These are phyloP conservation scores for Uropetala carovei DNA, from an alignment of 2,888 invertebrate genomes.

Conservation along the genomic window DNA sequence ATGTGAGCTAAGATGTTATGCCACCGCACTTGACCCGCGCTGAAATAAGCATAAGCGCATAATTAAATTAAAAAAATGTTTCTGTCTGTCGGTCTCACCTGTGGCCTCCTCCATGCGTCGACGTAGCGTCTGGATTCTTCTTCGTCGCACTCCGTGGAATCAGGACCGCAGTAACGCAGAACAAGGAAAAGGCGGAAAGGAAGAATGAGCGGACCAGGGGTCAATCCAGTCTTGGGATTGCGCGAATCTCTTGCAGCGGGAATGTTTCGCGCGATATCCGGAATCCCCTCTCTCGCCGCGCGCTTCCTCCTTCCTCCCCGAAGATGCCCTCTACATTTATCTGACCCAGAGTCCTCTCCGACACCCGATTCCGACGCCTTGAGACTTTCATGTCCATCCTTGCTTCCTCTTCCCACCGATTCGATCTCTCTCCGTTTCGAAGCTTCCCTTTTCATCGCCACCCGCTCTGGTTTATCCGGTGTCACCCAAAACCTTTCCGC, in stretches of 20 bases:
- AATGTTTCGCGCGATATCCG: neutral
- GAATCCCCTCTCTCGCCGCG: neutral
- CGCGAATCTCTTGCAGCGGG: neutral
- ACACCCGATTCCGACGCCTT: neutral
- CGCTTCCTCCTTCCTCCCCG: neutral
- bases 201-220: slow-evolving; percentile 1
- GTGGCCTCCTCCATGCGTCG: slow-evolving; percentile 55
- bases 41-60: no score
- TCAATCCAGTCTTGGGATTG: slow-evolving; percentile 29
- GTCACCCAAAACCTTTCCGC: neutral
- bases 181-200: slow-evolving; percentile 48
- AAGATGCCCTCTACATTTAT: neutral
- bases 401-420: neutral
- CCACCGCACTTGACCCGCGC: no score
- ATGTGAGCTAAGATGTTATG: no score
- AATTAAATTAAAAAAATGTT: no score
- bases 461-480: neutral
- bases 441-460: slow-evolving; percentile 41
- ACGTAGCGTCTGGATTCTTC: neutral
- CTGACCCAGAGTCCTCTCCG: neutral
- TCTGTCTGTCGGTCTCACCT: neutral
- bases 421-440: neutral
- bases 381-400: neutral
- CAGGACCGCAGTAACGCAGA: slow-evolving; percentile 34
- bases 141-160: slow-evolving; percentile 55